These are phyloP conservation scores for Hemaris fuciformis DNA, from an alignment of 2,888 invertebrate genomes.

Conservation along the genomic window DNA sequence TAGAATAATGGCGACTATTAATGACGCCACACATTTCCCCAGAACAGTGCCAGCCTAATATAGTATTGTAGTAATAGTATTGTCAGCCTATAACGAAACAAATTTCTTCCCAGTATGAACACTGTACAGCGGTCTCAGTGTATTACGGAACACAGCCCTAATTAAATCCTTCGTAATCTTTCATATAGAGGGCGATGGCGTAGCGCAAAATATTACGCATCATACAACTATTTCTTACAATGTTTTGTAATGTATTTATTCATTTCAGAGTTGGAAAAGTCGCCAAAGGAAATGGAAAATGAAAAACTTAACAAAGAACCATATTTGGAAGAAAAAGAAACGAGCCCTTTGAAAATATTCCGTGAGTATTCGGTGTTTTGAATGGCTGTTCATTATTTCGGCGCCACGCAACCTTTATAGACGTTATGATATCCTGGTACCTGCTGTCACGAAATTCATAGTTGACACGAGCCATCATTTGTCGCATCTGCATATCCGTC, in stretches of 20 bases:
- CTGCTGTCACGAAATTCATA: slow-evolving; percentile 20
- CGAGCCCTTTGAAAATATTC: slow-evolving; percentile 34
- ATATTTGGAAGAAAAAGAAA: slow-evolving; percentile 18
- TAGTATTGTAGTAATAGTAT: no score
- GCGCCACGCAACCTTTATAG: not conserved
- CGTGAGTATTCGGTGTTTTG: slow-evolving; percentile 31
- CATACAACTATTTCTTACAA: no score
- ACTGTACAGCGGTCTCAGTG: no score
- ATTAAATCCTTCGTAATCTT: no score
- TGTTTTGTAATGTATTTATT: not conserved
- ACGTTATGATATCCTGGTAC: slow-evolving; percentile 26
- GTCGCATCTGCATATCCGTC: not conserved
- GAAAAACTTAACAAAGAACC: slow-evolving; percentile 28
- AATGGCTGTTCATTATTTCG: slow-evolving; percentile 18
- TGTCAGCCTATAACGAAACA: no score
- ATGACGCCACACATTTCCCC: no score
- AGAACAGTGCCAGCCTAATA: no score
- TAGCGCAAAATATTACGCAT: no score
- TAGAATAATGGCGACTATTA: no score
- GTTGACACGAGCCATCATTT: slow-evolving; percentile 14
- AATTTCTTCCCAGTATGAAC: no score
- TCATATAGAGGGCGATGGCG: no score
- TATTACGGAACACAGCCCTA: no score
- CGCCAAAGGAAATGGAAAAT: slow-evolving; percentile 22
- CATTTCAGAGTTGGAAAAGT: slow-evolving; percentile 25